These are phyloP conservation scores for Solenodon paradoxus DNA, from an alignment of 2,113 vertebrate genomes.

Conservation along the genomic window DNA sequence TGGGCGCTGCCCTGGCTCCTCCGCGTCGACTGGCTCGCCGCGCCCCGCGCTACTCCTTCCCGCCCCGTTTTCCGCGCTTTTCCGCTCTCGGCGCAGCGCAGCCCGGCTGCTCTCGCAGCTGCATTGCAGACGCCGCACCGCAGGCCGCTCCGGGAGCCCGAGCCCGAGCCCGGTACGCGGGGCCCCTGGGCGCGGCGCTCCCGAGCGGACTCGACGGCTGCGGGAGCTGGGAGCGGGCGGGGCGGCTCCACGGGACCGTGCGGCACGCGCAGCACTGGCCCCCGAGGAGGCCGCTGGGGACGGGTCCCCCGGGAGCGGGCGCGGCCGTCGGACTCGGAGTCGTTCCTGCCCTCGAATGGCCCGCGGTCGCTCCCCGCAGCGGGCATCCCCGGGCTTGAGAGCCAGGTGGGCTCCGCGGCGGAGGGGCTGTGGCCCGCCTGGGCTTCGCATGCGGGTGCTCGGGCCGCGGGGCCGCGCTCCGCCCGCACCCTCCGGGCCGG, in stretches of 20 bases:
- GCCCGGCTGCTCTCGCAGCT: constrained; percentile 67
- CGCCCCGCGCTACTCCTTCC: constrained; percentile 45
- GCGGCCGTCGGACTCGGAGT: neutral
- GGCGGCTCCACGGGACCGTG: neutral
- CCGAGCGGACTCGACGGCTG: constrained; percentile 4
- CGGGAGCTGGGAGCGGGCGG: neutral
- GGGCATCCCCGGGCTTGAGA: neutral
- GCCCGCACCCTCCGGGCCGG: constrained; percentile 21
- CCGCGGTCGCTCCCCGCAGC: neutral
- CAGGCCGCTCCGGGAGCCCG: constrained; percentile 9
- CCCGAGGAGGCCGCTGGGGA: too few relatives aligned
- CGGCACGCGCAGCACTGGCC: neutral
- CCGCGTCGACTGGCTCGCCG: neutral
- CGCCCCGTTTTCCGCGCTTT: constrained; percentile 46
- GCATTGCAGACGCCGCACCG: constrained; percentile 70
- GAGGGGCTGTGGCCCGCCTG: neutral
- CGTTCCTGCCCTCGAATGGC: neutral
- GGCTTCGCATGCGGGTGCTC: too few relatives aligned
- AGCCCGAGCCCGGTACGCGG: neutral
- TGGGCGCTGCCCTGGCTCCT: neutral
- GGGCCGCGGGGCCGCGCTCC: neutral
- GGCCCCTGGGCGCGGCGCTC: neutral
- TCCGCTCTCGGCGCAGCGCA: constrained; percentile 43
- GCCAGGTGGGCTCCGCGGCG: neutral
- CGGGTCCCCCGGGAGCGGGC: neutral